Conservation (phyloP, 2,888 invertebrate species). For the Caprella mutica region DNA sequence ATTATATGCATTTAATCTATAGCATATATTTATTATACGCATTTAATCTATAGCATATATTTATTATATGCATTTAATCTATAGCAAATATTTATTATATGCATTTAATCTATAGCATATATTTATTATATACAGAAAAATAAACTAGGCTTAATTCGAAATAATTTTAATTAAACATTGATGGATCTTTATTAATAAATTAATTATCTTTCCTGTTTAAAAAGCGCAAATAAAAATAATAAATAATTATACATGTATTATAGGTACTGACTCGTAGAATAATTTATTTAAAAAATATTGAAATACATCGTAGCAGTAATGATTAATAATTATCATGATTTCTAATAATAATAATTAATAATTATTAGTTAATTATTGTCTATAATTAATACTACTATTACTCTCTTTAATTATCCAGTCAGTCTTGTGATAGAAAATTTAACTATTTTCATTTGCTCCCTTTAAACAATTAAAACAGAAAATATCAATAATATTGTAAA, state of each 20-base stretch:
- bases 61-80: not conserved
- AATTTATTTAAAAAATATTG: too few species aligned
- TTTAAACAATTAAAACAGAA: not conserved
- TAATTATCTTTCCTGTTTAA: not conserved
- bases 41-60: not conserved
- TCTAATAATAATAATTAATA: not conserved
- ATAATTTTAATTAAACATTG: not conserved
- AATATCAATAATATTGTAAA: not conserved
- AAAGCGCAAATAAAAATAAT: not conserved
- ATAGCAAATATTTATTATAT: not conserved
- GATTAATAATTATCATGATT: too few species aligned
- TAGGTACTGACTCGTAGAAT: too few species aligned
- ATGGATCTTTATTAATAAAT: not conserved
- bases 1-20: not conserved
- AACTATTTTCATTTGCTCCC: not conserved
- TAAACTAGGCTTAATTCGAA: not conserved
- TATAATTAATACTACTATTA: not conserved
- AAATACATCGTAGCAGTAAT: too few species aligned
- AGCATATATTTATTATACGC: not conserved
- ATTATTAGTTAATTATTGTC: not conserved
- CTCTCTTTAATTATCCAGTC: not conserved
- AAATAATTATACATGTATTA: not conserved
- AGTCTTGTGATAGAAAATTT: not conserved
- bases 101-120: not conserved
- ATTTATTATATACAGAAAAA: not conserved